These are phyloP conservation scores for Syngnathus rostellatus DNA, from an alignment of 2,797 vertebrate genomes.

Conservation along the genomic window DNA sequence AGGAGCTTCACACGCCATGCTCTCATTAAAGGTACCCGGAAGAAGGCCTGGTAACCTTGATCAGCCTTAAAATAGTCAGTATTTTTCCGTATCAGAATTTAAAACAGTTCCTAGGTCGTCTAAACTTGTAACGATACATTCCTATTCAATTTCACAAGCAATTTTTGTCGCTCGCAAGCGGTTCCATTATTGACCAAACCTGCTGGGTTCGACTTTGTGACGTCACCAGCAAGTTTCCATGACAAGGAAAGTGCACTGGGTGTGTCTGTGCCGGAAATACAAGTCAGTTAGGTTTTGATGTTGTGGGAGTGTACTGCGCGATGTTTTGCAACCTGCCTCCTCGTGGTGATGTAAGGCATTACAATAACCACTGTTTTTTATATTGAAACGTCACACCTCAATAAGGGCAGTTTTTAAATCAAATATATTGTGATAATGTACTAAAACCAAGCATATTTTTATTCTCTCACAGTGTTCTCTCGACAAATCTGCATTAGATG, in stretches of 20 bases:
- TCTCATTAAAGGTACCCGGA: background rate
- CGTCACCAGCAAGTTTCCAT: background rate
- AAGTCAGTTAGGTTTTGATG: slow-evolving; percentile 28
- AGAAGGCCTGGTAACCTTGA: background rate
- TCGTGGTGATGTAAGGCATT: slow-evolving; percentile 17
- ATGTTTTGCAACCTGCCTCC: slow-evolving; percentile 17
- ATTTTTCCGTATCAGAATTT: no score
- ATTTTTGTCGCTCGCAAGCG: background rate
- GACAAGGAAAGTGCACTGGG: background rate
- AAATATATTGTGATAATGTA: no score
- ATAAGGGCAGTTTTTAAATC: no score
- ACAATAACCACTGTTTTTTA: background rate
- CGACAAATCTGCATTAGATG: no score
- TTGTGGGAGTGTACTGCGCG: background rate
- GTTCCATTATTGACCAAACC: no score
- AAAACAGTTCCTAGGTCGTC: background rate
- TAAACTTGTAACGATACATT: background rate
- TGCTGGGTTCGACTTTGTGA: background rate
- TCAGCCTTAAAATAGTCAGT: background rate
- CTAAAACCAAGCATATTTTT: no score
- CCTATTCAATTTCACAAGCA: no score
- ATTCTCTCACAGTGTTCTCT: no score
- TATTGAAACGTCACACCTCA: no score
- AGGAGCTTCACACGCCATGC: background rate
- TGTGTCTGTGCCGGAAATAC: slow-evolving; percentile 21